Evolutionary conservation across 2,888 invertebrate species (phyloP).

Genomic region (Apamea epomidion): DNA sequence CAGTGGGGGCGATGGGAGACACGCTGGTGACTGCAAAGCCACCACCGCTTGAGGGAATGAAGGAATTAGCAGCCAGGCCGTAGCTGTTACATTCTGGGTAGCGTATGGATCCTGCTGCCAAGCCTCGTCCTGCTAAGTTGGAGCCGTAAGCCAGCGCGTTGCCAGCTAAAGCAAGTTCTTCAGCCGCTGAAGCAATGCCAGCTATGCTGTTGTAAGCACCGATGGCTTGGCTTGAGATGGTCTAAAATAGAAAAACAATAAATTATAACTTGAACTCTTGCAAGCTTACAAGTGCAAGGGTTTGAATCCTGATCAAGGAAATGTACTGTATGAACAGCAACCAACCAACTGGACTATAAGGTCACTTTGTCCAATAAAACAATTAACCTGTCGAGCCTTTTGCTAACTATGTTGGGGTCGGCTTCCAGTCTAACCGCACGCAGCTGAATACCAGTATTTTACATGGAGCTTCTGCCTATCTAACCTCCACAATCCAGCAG

Average conservation of each 20-base stretch:
- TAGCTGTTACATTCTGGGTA: slow-evolving; percentile 22
- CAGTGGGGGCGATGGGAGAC: slow-evolving; percentile 71
- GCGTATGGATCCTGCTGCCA: slow-evolving; percentile 11
- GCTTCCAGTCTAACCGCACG: not conserved
- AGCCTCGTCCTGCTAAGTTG: slow-evolving; percentile 22
- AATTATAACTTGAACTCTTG: not conserved
- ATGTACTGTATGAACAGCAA: no score
- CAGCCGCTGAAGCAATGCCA: slow-evolving; percentile 38
- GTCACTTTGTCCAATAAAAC: not conserved
- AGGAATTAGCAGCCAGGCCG: slow-evolving; percentile 27
- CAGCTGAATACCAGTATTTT: not conserved
- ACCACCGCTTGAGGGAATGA: slow-evolving; percentile 61
- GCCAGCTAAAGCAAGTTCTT: slow-evolving; percentile 52
- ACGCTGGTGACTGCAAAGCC: slow-evolving; percentile 67
- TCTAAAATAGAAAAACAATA: slow-evolving; percentile 33
- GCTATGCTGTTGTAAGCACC: slow-evolving; percentile 43
- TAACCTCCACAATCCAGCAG: not conserved
- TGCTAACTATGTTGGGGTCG: not conserved
- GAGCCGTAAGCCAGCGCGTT: slow-evolving; percentile 44
- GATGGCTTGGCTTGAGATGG: slow-evolving; percentile 52
- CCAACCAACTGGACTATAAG: not conserved
- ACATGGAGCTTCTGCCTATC: not conserved
- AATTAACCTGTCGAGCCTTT: not conserved
- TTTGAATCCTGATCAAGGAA: not conserved
- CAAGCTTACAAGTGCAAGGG: not conserved